Evolutionary conservation across 2,888 invertebrate genomes (phyloP).

Genomic region (Drosophila mercatorum): DNA sequence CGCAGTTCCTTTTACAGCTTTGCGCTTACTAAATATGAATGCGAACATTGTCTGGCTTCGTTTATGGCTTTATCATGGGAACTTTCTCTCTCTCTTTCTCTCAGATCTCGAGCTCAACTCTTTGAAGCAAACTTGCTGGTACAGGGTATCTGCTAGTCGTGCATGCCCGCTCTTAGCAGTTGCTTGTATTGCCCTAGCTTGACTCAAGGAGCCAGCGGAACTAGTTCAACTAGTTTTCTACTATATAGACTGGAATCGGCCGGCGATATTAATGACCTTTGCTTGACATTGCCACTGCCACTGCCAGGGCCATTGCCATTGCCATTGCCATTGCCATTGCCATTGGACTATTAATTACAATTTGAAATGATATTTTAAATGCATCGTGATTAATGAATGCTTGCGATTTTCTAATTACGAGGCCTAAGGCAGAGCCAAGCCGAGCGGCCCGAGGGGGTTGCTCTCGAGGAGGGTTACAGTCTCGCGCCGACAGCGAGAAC

Average conservation of each 20-base stretch:
- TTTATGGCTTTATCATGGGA: constrained; percentile 41
- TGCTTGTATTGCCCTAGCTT: constrained; percentile 44
- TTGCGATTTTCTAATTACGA: constrained; percentile 74
- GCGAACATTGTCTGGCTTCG: constrained; percentile 36
- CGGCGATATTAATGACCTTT: constrained; percentile 69
- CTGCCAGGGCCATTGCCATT: constrained; percentile 56
- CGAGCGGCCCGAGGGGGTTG: not conserved
- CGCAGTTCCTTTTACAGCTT: constrained; percentile 10
- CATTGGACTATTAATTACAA: constrained; percentile 70
- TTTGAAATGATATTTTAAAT: constrained; percentile 76
- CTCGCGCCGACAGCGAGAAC: not conserved
- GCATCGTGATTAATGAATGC: constrained; percentile 67
- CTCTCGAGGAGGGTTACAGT: constrained; percentile 24
- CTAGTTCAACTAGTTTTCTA: not conserved
- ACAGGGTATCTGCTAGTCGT: constrained; percentile 5
- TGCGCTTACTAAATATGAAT: constrained; percentile 64
- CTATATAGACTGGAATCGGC: constrained; percentile 15
- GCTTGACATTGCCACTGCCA: constrained; percentile 66
- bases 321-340: constrained; percentile 42
- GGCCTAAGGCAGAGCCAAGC: constrained; percentile 10
- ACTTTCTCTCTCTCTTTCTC: not conserved
- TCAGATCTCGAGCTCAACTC: not conserved
- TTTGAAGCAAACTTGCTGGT: too few relatives aligned
- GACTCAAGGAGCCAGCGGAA: constrained; percentile 16
- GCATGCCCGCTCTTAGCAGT: not conserved